Evolutionary conservation across 2,888 invertebrate genomes (phyloP), one percentile per base, ranked within the genome.

Genomic region (Drosophila robusta): DNA sequence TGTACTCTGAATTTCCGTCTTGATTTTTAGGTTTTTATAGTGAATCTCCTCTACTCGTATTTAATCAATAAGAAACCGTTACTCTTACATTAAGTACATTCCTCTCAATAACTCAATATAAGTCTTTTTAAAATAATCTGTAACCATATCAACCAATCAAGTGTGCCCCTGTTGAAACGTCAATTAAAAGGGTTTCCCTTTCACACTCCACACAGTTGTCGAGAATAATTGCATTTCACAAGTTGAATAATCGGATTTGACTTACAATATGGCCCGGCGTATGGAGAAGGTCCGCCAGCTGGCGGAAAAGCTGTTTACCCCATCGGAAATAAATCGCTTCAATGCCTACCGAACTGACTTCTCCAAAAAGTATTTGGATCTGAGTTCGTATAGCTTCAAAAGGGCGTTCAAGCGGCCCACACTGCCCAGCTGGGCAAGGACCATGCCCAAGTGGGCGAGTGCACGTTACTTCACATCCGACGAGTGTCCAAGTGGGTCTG

Each of bases 251-350:
- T 61, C 22, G 3, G 2, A 2, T 4, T 12, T 14, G 0, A 47
- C 29, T 9, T 3, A 2, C 8, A 29, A 26, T 34, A 76, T 86
- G 78, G 44, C 78, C 0, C 49, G 60, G 9, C 39, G 24, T 11
- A 18, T 64, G 54, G 36, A 65, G 4, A 75, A 70, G 24, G 16
- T 90, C 0, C 75, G 80, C 1, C 54, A 74, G 12, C n/a, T 89
- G 24, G 82, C 77, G 1, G 41, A 65, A 5, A 78, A 82, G 44
- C 65, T 89, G 0, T 86, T 89, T 12, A 86, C 80, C 0, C 68
- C 75, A 4, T 66, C 63, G 8, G 80, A 84, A 57, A 67, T 89
- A 11, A 58, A 46, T 1, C 75, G 71, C 5, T 71, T 89, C n/a
- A 70, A 75, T 44, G 71, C 50, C 11, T 76, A 51, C 62, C 74